Evolutionary conservation across 1,140 invertebrate genomes (phyloP).

Genomic region (Helicoverpa zea): DNA sequence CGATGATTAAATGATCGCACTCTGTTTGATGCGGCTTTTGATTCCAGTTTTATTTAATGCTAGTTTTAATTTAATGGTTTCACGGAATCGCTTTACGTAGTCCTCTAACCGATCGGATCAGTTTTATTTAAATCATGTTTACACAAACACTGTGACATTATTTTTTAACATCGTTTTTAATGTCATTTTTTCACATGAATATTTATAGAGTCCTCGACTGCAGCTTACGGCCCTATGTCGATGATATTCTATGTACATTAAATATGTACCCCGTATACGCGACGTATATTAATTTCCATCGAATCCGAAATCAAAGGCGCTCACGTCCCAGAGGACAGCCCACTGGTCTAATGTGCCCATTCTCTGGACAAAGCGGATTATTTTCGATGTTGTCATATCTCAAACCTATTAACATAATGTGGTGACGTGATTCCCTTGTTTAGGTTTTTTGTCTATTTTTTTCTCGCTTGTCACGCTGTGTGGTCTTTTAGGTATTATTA

Average conservation of each 20-base stretch:
- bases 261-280: slow-evolving; percentile 62
- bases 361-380: slow-evolving; percentile 83
- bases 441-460: slow-evolving; percentile 69
- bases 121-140: slow-evolving; percentile 37
- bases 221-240: slow-evolving; percentile 31
- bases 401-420: slow-evolving; percentile 78
- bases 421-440: slow-evolving; percentile 72
- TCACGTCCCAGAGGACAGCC: slow-evolving; percentile 67
- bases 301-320: slow-evolving; percentile 82
- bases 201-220: slow-evolving; percentile 46
- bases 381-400: slow-evolving; percentile 79
- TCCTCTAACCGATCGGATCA: not conserved
- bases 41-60: slow-evolving; percentile 44
- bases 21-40: slow-evolving; percentile 51
- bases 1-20: slow-evolving; percentile 56
- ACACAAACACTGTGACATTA: slow-evolving; percentile 33
- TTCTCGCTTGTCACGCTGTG: slow-evolving; percentile 66
- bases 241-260: slow-evolving; percentile 52
- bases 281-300: slow-evolving; percentile 80
- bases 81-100: slow-evolving; percentile 12
- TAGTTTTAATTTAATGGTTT: slow-evolving; percentile 48
- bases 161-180: slow-evolving; percentile 33
- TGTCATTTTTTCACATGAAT: slow-evolving; percentile 58
- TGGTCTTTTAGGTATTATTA: slow-evolving; percentile 63
- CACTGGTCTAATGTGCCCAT: slow-evolving; percentile 74